Conservation (phyloP, 2,888 invertebrate species). For the Aproaerema taeniolella region DNA sequence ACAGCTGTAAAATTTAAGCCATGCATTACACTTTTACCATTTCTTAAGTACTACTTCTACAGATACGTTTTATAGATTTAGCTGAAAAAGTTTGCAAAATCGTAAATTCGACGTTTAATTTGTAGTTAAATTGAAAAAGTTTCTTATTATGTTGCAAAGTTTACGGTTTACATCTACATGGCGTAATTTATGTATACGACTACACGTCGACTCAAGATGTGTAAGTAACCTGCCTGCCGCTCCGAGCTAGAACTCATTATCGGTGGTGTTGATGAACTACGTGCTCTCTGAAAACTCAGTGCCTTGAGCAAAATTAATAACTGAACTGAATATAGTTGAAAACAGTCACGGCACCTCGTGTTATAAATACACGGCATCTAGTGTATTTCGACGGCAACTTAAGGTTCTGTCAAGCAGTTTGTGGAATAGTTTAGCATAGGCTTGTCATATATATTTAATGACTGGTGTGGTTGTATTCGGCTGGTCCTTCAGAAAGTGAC, state of each 20-base stretch:
- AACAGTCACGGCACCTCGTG: no score
- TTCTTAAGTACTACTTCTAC: no score
- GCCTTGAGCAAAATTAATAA: slow-evolving; percentile 16
- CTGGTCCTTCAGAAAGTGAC: slow-evolving; percentile 25
- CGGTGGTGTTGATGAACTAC: slow-evolving; percentile 24
- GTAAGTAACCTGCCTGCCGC: slow-evolving; percentile 22
- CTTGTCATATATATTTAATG: slow-evolving; percentile 28
- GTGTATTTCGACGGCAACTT: no score
- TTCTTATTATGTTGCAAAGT: no score
- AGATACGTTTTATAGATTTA: no score
- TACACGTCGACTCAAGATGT: no score
- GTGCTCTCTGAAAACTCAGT: slow-evolving; percentile 16
- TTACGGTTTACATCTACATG: slow-evolving; percentile 3
- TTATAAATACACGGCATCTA: no score
- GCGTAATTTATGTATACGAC: slow-evolving; percentile 8
- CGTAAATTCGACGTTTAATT: no score
- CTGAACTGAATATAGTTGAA: slow-evolving; percentile 7
- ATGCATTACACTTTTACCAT: slow-evolving; percentile 3
- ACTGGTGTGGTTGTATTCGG: slow-evolving; percentile 31
- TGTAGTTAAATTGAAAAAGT: no score
- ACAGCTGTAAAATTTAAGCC: slow-evolving; percentile 11
- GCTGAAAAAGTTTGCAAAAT: no score
- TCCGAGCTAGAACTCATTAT: slow-evolving; percentile 25
- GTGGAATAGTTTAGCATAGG: slow-evolving; percentile 17
- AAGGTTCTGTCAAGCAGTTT: no score